Evolutionary conservation across 1,140 invertebrate genomes (phyloP), one percentile per base, ranked within the genome.

Genomic region (Drosophila kepulauana): DNA sequence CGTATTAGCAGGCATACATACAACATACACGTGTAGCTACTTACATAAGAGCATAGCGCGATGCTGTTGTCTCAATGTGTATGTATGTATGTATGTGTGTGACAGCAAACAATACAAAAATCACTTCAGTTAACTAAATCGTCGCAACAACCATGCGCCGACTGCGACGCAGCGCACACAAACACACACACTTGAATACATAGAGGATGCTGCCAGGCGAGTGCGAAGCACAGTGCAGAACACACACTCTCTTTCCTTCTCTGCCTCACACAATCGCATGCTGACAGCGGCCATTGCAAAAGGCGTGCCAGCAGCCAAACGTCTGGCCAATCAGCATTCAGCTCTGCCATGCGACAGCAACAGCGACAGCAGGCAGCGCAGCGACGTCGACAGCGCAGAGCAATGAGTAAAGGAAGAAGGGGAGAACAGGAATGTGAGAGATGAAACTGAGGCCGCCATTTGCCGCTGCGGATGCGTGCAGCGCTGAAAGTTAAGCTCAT

Each of bases 111-210:
- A 87, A 80, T 69, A 66, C 65, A 91, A 91, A 91, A 91, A 91
- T 91, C 87, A 91, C 87, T 91, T 91, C 87, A 91, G 80, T 91
- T 91, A 91, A 91, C 87, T 91, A 91, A 91, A 91, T 90, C 86
- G 76, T 75, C 79, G 86, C 81, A 90, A 90, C 84, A 90, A 89
- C 79, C 86, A 89, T 82, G 87, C 82, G 87, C 87, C 87, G 68
- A 73, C 84, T 75, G 84, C 84, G 81, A 66, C 78, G 78, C 80
- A 66, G 43, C 65, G 38, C 69, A 71, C 33, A 57, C 13, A 57
- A 13, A 11, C 54, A 33, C 49, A 30, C 11, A 52, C 49, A 52
- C 49, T 1, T 2, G 13, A 6, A 57, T 41, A 57, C 15, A 57
- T 41, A 25, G 20, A 25, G 59, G 65, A 71, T 75, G 68, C 68